phyloP scores from a whole-genome alignment of 2,797 vertebrate genomes.

The Eleutherodactylus coqui region DNA sequence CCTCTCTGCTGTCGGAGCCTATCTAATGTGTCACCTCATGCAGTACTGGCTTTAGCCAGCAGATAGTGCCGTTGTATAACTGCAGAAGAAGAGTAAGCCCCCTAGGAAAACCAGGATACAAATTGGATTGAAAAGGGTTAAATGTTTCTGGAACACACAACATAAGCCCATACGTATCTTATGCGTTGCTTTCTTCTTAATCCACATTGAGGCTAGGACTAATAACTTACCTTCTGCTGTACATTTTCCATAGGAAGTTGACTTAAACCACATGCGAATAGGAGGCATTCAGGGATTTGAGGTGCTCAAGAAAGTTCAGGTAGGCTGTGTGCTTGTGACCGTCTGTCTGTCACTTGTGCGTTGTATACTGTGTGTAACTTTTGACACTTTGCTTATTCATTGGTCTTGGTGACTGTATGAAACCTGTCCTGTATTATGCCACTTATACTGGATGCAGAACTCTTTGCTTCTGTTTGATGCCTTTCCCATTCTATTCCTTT shows the following conservation, averaged over 20 bases:
- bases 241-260: slow-evolving; percentile 84
- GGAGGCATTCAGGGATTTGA: slow-evolving; percentile 98
- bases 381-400: not conserved
- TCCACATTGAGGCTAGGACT: not conserved
- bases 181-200: not conserved
- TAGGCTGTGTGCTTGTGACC: slow-evolving; percentile 67
- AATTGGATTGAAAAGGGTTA: no score
- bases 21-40: no score
- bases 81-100: no score
- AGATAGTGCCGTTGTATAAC: no score
- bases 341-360: no score
- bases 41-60: no score
- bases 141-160: not conserved
- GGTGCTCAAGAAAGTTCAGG: slow-evolving; percentile 94
- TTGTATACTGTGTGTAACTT: no score
- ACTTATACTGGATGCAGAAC: not conserved
- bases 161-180: not conserved
- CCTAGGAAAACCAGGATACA: no score
- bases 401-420: not conserved
- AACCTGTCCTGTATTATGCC: not conserved
- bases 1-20: no score
- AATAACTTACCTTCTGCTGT: not conserved
- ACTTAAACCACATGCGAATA: slow-evolving; percentile 96
- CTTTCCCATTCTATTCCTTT: not conserved
- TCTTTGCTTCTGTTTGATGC: not conserved